Evolutionary conservation across 2,888 invertebrate genomes (phyloP).

Genomic region (Ophion obscuratus): DNA sequence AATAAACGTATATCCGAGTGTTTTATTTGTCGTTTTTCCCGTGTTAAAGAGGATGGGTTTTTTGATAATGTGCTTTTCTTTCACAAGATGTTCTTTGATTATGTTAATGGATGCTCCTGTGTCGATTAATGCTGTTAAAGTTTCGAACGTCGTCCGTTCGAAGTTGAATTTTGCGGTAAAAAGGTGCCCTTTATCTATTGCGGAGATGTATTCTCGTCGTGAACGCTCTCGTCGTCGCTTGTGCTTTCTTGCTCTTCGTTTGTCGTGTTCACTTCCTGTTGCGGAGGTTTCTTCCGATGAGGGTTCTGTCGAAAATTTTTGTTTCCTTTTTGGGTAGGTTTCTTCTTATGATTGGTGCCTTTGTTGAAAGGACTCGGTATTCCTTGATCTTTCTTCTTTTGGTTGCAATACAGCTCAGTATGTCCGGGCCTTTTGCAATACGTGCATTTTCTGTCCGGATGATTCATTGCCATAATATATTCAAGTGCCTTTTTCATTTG

Average conservation of each 20-base stretch:
- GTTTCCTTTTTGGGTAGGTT: not conserved
- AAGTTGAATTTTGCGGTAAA: slow-evolving; percentile 40
- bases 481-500: no score
- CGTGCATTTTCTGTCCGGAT: no score
- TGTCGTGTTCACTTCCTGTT: slow-evolving; percentile 34
- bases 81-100: no score
- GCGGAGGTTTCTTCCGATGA: slow-evolving; percentile 52
- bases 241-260: no score
- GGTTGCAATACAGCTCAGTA: no score
- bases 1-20: no score
- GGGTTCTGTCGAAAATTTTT: slow-evolving; percentile 17
- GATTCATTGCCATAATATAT: no score
- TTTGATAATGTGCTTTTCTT: no score
- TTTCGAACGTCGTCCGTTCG: slow-evolving; percentile 33
- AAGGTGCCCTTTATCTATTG: slow-evolving; percentile 44
- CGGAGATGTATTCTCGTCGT: slow-evolving; percentile 43
- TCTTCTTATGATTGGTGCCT: not conserved
- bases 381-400: no score
- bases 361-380: slow-evolving; percentile 53
- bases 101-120: slow-evolving; percentile 54
- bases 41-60: no score
- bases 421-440: no score
- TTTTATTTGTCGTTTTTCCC: no score
- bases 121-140: slow-evolving; percentile 37
- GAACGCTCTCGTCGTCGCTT: slow-evolving; percentile 36